A percentile compares a stretch with the other conserved stretches of the same genome.
Evolutionary conservation across 2,113 vertebrate species (phyloP).

Genomic region (Ctenodactylus gundi): DNA sequence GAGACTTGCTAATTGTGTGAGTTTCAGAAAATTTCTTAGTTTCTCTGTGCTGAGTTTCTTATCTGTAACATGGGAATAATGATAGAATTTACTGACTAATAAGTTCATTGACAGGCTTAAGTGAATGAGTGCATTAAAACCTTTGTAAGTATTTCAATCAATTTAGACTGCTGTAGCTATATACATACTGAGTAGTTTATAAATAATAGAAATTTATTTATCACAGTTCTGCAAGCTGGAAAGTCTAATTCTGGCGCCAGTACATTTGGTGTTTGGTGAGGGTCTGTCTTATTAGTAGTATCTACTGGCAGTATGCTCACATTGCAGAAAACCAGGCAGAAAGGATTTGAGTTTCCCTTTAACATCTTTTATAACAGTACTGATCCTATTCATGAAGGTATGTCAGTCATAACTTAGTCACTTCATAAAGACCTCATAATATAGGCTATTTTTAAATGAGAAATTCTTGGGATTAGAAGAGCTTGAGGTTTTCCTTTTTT

Average conservation of each 20-base stretch:
- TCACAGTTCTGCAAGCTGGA: background rate
- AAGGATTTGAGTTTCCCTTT: background rate
- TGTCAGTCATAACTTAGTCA: background rate
- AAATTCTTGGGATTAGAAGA: background rate
- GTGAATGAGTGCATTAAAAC: background rate
- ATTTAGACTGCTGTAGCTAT: background rate
- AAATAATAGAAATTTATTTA: background rate
- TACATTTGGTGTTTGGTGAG: background rate
- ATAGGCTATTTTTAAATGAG: background rate
- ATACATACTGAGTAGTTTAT: background rate
- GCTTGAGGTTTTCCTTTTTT: background rate
- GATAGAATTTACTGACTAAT: background rate
- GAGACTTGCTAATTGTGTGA: background rate
- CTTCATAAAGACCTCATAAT: background rate
- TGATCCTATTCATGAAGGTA: background rate
- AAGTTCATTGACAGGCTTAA: background rate
- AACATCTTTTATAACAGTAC: background rate
- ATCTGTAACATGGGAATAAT: background rate
- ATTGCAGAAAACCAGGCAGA: background rate
- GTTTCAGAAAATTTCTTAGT: background rate
- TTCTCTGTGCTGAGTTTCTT: background rate
- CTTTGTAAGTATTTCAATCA: background rate
- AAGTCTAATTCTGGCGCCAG: background rate
- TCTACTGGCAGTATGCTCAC: background rate
- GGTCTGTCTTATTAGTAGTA: background rate